Evolutionary conservation across 1,140 invertebrate species (phyloP).

Genomic region (Drosophila kanapiae): DNA sequence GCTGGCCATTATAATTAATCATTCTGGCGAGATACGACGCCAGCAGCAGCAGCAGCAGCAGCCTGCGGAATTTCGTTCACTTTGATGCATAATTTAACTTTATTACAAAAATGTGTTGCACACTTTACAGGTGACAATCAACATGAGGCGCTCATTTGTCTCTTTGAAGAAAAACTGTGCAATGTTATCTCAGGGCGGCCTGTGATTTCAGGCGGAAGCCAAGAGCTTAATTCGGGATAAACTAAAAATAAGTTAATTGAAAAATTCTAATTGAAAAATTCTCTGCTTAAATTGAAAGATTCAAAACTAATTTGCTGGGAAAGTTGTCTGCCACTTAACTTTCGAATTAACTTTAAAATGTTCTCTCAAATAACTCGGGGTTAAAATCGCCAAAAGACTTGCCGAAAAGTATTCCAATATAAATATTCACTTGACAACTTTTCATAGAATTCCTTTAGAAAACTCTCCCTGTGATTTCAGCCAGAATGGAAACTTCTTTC

Average conservation of each 20-base stretch:
- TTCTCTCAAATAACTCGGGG: no score
- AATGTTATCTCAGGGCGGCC: conserved; percentile 6
- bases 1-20: conserved; percentile 69
- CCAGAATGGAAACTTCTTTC: not conserved
- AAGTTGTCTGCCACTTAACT: not conserved
- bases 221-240: not conserved
- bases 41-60: conserved; percentile 42
- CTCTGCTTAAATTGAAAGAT: not conserved
- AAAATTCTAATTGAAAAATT: not conserved
- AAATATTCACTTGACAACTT: not conserved
- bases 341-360: no score
- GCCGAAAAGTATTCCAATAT: not conserved
- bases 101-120: conserved; percentile 65
- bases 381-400: not conserved
- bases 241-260: not conserved
- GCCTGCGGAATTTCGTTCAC: conserved; percentile 56
- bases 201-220: conserved; percentile 23
- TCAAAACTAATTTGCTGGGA: not conserved
- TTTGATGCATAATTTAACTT: conserved; percentile 76
- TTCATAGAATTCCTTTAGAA: not conserved
- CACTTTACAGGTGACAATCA: conserved; percentile 45
- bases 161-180: not conserved
- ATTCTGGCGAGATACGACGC: conserved; percentile 36
- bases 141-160: conserved; percentile 34
- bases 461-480: not conserved